These are phyloP conservation scores for Centroberyx gerrardi DNA, from an alignment of 2,797 vertebrate species.

Conservation along the genomic window DNA sequence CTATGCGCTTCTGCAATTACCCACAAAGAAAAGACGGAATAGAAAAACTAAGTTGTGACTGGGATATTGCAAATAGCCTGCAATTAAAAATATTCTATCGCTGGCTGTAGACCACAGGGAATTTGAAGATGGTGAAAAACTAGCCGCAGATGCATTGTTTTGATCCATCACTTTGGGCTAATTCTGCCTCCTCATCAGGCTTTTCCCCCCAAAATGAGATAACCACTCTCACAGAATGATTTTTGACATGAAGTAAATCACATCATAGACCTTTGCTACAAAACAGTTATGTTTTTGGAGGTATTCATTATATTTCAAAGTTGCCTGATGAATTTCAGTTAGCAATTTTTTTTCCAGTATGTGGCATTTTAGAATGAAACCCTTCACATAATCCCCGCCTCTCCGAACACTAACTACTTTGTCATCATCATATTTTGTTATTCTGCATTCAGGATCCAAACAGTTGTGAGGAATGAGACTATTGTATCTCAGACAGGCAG, in stretches of 20 bases:
- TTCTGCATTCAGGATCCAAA: slow-evolving; percentile 35
- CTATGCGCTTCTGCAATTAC: slow-evolving; percentile 23
- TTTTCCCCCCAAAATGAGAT: too few relatives aligned
- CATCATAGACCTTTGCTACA: slow-evolving; percentile 25
- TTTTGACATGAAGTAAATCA: slow-evolving; percentile 26
- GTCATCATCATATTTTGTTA: slow-evolving; percentile 17
- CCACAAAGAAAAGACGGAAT: slow-evolving; percentile 24
- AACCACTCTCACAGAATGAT: too few relatives aligned
- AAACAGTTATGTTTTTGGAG: slow-evolving; percentile 35
- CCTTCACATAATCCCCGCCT: slow-evolving; percentile 31
- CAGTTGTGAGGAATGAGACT: slow-evolving; percentile 32
- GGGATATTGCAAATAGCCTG: slow-evolving; percentile 61
- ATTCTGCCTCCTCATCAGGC: background rate
- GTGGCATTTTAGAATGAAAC: slow-evolving; percentile 41
- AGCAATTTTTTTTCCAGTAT: slow-evolving; percentile 27
- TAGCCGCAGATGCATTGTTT: slow-evolving; percentile 43
- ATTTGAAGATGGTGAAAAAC: slow-evolving; percentile 56
- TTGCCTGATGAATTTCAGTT: slow-evolving; percentile 25
- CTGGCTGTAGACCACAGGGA: slow-evolving; percentile 55
- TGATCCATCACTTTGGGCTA: background rate
- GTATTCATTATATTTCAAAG: slow-evolving; percentile 40
- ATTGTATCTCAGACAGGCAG: slow-evolving; percentile 25
- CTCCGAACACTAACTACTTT: slow-evolving; percentile 30
- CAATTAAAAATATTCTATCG: slow-evolving; percentile 71
- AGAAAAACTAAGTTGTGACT: slow-evolving; percentile 45